Base-by-base conservation (phyloP, 2,888 invertebrate genomes). In the Onchidella celtica region DNA sequence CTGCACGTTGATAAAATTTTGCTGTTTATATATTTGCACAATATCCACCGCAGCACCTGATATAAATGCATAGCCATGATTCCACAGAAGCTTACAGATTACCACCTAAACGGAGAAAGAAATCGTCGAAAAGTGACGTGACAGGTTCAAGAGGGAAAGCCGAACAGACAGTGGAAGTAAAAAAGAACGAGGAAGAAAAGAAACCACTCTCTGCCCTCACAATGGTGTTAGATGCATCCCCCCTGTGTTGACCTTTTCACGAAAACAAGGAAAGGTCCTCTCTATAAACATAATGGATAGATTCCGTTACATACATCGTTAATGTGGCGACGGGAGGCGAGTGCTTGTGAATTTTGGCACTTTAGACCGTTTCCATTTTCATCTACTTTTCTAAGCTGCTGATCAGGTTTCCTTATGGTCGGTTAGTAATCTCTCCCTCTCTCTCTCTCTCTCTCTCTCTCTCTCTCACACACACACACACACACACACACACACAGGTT, bases 231-330 rank as follows among this genome's bases (percentile, higher is more conserved):
- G 40, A 77, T 57, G 77, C 34, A 66, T 66, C 68, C 55, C n/a
- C 65, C n/a, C 47, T 66, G 68, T 9, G 21, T 24, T 77, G 77
- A 77, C 77, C 77, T 77, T 77, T 77, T 34, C 77, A 0, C 27
- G 27, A 24, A 36, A 66, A 55, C 68, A 77, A 68, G 68, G 24
- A 77, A 77, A 77, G 77, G 66, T 57, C 77, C 68, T 66, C 75
- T 63, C 55, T n/a, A 77, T 55, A 77, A 77, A 77, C 77, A 77
- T 47, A 76, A 76, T 68, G 77, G 57, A 66, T 77, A 77, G 77
- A 77, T 77, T 77, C 77, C 55, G 55, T 55, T 77, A 68, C 75
- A 75, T 47, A 21, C 47, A 29, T 47, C 40, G 75, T 47, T 65
- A 65, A 47, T 75, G 32, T 47, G 61, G 47, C 75, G 32, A 21